These are phyloP conservation scores for Thecocarcelia acutangulata DNA, from an alignment of 2,888 invertebrate genomes.

Conservation along the genomic window DNA sequence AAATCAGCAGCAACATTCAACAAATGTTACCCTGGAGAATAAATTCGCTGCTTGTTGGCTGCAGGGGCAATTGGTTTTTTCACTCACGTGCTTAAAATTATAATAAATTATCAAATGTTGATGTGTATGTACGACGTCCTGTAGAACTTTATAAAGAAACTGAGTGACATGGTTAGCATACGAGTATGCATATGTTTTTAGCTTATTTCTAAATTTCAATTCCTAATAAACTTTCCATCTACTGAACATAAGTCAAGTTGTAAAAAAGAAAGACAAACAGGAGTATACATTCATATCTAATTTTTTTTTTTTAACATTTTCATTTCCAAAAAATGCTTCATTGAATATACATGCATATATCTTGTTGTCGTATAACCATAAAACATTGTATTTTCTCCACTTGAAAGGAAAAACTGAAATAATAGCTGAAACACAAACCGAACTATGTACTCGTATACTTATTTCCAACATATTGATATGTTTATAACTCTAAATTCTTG, in stretches of 20 bases:
- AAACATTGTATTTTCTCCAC: conserved; percentile 1
- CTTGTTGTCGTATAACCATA: neutral
- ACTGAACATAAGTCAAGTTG: conserved; percentile 52
- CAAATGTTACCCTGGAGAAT: conserved; percentile 66
- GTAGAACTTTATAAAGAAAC: neutral
- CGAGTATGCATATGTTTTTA: no score
- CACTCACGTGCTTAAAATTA: conserved; percentile 34
- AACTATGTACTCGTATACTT: no score
- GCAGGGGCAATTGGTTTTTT: conserved; percentile 46
- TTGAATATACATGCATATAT: conserved; percentile 35
- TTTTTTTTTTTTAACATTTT: conserved; percentile 8
- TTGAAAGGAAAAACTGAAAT: conserved; percentile 8
- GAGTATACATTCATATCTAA: neutral
- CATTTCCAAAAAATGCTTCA: conserved; percentile 38
- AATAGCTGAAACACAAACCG: conserved; percentile 12
- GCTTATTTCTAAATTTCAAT: neutral
- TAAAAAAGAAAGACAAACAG: neutral
- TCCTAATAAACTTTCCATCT: conserved; percentile 39
- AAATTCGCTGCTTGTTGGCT: conserved; percentile 17
- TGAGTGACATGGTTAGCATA: neutral
- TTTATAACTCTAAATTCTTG: conserved; percentile 21
- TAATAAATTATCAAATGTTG: conserved; percentile 64
- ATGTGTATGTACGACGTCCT: neutral
- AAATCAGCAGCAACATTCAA: conserved; percentile 16
- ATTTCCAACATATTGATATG: conserved; percentile 36